Conservation (phyloP, 2,888 invertebrate species). For the Spodoptera exigua region DNA sequence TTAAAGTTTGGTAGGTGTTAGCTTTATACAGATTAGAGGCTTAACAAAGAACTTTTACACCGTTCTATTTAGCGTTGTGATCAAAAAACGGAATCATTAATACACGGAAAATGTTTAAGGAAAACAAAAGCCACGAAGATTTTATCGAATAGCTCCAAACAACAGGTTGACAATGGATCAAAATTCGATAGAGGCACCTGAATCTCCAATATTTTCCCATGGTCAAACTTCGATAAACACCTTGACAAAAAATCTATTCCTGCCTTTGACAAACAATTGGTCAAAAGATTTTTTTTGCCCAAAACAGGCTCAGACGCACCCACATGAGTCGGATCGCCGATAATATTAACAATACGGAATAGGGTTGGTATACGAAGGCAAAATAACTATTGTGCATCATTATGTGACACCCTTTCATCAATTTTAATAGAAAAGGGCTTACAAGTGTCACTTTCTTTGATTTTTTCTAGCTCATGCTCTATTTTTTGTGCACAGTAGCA, state of each 20-base stretch:
- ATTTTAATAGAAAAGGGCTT: constrained; percentile 86
- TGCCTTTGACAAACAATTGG: constrained; percentile 87
- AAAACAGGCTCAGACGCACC: constrained; percentile 82
- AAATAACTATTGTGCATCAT: constrained; percentile 87
- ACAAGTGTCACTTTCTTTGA: constrained; percentile 83
- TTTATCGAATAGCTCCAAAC: constrained; percentile 72
- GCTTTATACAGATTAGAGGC: constrained; percentile 73
- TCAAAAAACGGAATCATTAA: constrained; percentile 56
- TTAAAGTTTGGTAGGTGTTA: constrained; percentile 86
- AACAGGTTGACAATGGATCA: constrained; percentile 83
- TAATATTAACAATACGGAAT: constrained; percentile 84
- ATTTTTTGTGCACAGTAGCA: constrained; percentile 54
- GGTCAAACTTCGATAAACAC: constrained; percentile 88
- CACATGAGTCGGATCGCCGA: constrained; percentile 81
- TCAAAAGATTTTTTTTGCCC: constrained; percentile 83
- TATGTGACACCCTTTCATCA: constrained; percentile 85
- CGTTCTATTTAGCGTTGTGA: constrained; percentile 37
- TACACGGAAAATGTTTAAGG: constrained; percentile 58
- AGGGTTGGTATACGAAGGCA: constrained; percentile 79
- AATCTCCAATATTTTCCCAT: constrained; percentile 87
- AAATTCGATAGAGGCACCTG: constrained; percentile 84
- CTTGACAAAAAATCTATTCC: constrained; percentile 82
- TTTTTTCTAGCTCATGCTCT: constrained; percentile 55
- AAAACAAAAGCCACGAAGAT: constrained; percentile 74
- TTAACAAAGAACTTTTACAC: constrained; percentile 59